Percentiles rank a stretch among this genome's conserved stretches.
These are phyloP conservation scores for Misgurnus mizolepis DNA, from an alignment of 2,113 vertebrate species.

Conservation along the genomic window DNA sequence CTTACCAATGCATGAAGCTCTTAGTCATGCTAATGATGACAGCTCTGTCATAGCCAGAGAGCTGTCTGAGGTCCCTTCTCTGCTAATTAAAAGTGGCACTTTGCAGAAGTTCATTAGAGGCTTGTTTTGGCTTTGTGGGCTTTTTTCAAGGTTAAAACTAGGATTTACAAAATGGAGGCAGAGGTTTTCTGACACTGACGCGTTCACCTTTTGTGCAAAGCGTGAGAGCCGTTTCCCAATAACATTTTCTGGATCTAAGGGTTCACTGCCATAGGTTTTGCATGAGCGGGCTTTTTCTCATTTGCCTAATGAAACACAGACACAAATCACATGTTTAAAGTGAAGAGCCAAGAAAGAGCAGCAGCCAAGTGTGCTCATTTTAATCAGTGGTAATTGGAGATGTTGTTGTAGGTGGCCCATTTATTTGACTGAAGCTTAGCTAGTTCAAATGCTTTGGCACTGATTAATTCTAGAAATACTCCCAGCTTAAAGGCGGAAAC, in stretches of 20 bases:
- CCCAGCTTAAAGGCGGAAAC: slow-evolving; percentile 60
- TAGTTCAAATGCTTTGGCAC: slow-evolving; percentile 52
- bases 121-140: slow-evolving; percentile 14
- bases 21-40: slow-evolving; percentile 54
- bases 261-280: slow-evolving; percentile 24
- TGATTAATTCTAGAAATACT: slow-evolving; percentile 71
- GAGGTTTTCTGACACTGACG: background rate
- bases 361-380: slow-evolving; percentile 40
- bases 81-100: slow-evolving; percentile 56
- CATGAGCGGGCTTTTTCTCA: slow-evolving; percentile 9
- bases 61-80: slow-evolving; percentile 44
- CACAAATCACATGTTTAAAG: slow-evolving; percentile 37
- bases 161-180: slow-evolving; percentile 10
- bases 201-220: slow-evolving; percentile 14
- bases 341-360: slow-evolving; percentile 19
- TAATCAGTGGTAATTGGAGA: slow-evolving; percentile 47
- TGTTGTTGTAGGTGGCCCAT: slow-evolving; percentile 57
- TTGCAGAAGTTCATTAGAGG: slow-evolving; percentile 48
- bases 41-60: slow-evolving; percentile 39
- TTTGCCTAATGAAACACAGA: slow-evolving; percentile 30
- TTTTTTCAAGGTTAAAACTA: slow-evolving; percentile 30
- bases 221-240: background rate
- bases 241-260: slow-evolving; percentile 1
- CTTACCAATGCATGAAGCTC: slow-evolving; percentile 26
- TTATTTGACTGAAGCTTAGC: slow-evolving; percentile 60